Percentiles rank a stretch among this genome's conserved stretches.
Conservation (phyloP, 1,140 invertebrate species). For the Drosophila varians region DNA sequence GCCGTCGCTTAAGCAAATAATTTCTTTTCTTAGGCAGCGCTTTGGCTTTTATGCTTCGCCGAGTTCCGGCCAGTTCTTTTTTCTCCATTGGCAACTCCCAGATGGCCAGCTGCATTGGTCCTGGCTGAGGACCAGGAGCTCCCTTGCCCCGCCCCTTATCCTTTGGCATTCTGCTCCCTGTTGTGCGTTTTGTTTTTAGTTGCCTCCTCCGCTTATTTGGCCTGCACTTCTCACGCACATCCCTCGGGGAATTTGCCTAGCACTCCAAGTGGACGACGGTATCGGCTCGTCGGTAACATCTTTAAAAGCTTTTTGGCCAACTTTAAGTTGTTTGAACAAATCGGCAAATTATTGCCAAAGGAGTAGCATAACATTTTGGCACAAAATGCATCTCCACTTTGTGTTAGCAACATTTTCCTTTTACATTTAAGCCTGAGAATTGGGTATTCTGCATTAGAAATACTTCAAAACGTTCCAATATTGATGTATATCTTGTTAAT, state of each 20-base stretch:
- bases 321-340: slow-evolving; percentile 21
- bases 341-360: not conserved
- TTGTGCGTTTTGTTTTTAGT: slow-evolving; percentile 68
- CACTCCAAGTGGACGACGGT: slow-evolving; percentile 26
- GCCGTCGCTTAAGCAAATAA: slow-evolving; percentile 76
- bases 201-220: slow-evolving; percentile 59
- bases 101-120: slow-evolving; percentile 39
- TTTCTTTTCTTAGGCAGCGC: slow-evolving; percentile 69
- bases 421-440: no score
- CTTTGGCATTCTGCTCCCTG: slow-evolving; percentile 41
- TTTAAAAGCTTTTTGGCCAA: slow-evolving; percentile 39
- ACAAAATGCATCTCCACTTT: no score
- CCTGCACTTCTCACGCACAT: slow-evolving; percentile 71
- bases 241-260: slow-evolving; percentile 64
- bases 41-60: slow-evolving; percentile 64
- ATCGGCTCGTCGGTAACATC: not conserved
- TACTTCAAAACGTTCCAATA: no score
- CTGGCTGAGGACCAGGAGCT: not conserved
- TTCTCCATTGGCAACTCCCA: slow-evolving; percentile 7
- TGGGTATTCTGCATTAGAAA: no score
- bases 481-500: no score
- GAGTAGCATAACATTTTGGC: no score
- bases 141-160: not conserved
- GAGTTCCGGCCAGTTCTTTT: slow-evolving; percentile 12
- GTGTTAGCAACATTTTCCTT: no score